Conservation (phyloP, 2,888 invertebrate species). For the Phasia obesa region DNA sequence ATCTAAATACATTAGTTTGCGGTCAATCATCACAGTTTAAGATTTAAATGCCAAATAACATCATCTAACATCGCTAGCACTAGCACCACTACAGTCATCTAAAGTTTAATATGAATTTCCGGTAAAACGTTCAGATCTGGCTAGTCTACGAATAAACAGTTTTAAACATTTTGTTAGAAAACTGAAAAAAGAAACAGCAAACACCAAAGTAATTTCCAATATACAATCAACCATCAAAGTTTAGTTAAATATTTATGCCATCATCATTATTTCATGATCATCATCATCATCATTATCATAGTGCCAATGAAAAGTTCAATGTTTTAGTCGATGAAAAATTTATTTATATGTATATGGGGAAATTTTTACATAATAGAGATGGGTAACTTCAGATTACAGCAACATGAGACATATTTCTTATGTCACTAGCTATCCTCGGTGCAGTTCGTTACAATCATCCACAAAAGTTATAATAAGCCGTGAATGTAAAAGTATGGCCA, state of each 20-base stretch:
- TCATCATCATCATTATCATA: constrained; percentile 6
- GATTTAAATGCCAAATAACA: constrained; percentile 35
- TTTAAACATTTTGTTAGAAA: constrained; percentile 3
- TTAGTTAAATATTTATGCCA: constrained; percentile 52
- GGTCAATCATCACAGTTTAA: constrained; percentile 51
- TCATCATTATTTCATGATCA: constrained; percentile 3
- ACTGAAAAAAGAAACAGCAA: neutral
- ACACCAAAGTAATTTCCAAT: constrained; percentile 28
- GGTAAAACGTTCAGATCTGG: constrained; percentile 33
- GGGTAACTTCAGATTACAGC: too few species aligned
- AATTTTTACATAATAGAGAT: too few species aligned
- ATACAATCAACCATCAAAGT: constrained; percentile 39
- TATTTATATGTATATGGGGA: too few species aligned
- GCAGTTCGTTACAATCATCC: too few species aligned
- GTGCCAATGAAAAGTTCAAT: constrained; percentile 69
- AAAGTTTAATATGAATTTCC: constrained; percentile 62
- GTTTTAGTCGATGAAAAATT: constrained; percentile 50
- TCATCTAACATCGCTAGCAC: neutral
- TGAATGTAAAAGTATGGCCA: too few species aligned
- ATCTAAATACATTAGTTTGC: constrained; percentile 49
- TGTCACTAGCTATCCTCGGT: too few species aligned
- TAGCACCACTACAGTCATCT: constrained; percentile 4
- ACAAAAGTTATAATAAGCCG: too few species aligned
- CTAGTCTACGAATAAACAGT: constrained; percentile 8
- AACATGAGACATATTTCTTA: too few species aligned